Conservation (phyloP, 2,888 invertebrate genomes). For the Hypolimnas misippus region DNA sequence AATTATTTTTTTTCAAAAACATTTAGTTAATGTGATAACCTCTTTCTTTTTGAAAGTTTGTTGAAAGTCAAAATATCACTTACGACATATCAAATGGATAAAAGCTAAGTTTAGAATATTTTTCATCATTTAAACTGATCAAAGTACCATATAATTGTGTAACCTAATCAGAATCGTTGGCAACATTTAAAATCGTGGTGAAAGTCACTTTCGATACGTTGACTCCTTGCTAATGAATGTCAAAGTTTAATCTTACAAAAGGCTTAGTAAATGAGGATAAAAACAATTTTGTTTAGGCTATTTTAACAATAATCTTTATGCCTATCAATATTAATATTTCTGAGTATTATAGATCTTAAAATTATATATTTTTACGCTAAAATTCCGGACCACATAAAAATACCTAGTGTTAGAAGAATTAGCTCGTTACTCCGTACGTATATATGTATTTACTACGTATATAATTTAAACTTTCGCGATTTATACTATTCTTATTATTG, state of each 20-base stretch:
- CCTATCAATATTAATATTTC: neutral
- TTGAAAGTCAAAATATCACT: no score
- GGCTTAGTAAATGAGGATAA: slow-evolving; percentile 15
- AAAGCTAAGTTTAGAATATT: neutral
- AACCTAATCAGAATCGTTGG: slow-evolving; percentile 19
- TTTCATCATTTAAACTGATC: neutral
- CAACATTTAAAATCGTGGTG: slow-evolving; percentile 15
- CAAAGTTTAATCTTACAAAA: slow-evolving; percentile 25
- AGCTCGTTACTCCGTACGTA: no score
- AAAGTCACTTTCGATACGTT: slow-evolving; percentile 29
- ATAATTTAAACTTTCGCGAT: no score
- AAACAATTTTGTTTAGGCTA: slow-evolving; percentile 17
- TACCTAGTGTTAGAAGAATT: no score
- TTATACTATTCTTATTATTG: no score
- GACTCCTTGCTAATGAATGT: slow-evolving; percentile 28
- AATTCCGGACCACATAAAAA: no score
- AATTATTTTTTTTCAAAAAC: no score
- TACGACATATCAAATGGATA: neutral
- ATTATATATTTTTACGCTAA: no score
- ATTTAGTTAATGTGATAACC: no score
- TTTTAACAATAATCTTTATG: neutral
- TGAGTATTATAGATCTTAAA: neutral
- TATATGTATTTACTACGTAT: no score
- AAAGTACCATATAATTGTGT: slow-evolving; percentile 13
- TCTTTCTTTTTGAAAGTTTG: no score